Conservation (phyloP, 53 echinoderm and acorn worm genomes). For the Temnopleurus reevesii region DNA sequence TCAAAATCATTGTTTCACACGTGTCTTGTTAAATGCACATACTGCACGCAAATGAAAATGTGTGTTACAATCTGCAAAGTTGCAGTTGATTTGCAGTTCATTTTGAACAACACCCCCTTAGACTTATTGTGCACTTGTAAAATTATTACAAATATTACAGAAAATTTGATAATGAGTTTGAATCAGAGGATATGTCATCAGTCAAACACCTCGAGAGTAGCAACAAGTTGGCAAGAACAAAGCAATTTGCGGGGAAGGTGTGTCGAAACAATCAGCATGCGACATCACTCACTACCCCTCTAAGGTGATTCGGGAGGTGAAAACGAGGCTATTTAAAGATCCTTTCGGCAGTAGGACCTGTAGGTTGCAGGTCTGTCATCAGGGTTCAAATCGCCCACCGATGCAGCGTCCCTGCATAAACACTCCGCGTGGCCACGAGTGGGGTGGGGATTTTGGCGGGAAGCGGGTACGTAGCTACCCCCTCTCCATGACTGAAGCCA, state of each 20-base stretch:
- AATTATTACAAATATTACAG: background rate
- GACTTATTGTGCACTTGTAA: no score
- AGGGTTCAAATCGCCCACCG: slow-evolving; percentile 20
- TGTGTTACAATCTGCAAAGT: no score
- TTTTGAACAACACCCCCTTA: no score
- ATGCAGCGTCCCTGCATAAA: background rate
- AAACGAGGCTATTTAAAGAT: background rate
- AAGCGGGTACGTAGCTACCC: background rate
- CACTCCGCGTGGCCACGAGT: background rate
- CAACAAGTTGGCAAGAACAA: slow-evolving; percentile 42
- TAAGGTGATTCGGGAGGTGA: background rate
- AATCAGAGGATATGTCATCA: background rate
- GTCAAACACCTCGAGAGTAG: background rate
- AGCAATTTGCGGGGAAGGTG: slow-evolving; percentile 3
- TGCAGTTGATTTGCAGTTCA: no score
- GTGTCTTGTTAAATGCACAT: no score
- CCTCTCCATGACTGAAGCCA: background rate
- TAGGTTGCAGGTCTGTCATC: slow-evolving; percentile 40
- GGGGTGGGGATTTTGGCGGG: slow-evolving; percentile 39
- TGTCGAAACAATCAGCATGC: slow-evolving; percentile 3
- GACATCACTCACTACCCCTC: slow-evolving; percentile 1
- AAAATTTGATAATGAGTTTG: background rate
- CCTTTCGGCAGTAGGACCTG: background rate
- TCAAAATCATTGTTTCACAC: no score
- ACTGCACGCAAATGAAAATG: no score